Evolutionary conservation across 37 sponge, comb jelly and placozoan species (phyloP), one percentile per base, ranked within the genome.

Genomic region (Geodia barretti): DNA sequence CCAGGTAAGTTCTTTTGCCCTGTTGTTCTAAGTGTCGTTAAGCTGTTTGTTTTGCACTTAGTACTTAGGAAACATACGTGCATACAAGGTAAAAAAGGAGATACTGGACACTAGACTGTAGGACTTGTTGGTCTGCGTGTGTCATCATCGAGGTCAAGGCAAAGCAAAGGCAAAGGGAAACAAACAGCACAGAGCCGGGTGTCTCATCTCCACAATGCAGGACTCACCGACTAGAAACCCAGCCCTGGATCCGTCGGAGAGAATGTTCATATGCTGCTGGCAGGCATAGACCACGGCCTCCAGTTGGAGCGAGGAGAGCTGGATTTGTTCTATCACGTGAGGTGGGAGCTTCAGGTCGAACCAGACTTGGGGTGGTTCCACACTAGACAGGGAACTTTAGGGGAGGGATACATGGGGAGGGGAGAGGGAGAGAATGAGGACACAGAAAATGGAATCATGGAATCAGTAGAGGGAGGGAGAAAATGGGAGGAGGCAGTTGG

Each of bases 211-310:
- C 66, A 65, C 54, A 47, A 17, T 47, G 11, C 54, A 14, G 14
- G 23, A 73, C 89, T n/a, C 41, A 92, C 96, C 96, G 37, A 97
- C 77, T 0, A 97, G 82, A 47, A 89, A 97, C 17, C 97, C 97
- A 29, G 95, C 92, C 47, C 97, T 75, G 21, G 84, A 65, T 17
- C 92, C 92, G 64, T 97, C 89, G 8, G 87, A 69, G 31, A 97
- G 76, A 9, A 88, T 89, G 71, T 91, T 94, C 89, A 88, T 91
- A 75, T 97, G 97, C 83, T 97, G 97, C 73, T 97, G 97, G 39
- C 87, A 97, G 65, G 97, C 87, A 38, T 97, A 97, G 34, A 94
- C 90, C 5, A 97, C 85, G 41, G 97, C 87, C 75, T 97, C 97
- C 39, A 97, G 81, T 81, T 97, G 97, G 4, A 97, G 74, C 3